Evolutionary conservation across 2,113 vertebrate species (phyloP).

Genomic region (Hoplias malabaricus): DNA sequence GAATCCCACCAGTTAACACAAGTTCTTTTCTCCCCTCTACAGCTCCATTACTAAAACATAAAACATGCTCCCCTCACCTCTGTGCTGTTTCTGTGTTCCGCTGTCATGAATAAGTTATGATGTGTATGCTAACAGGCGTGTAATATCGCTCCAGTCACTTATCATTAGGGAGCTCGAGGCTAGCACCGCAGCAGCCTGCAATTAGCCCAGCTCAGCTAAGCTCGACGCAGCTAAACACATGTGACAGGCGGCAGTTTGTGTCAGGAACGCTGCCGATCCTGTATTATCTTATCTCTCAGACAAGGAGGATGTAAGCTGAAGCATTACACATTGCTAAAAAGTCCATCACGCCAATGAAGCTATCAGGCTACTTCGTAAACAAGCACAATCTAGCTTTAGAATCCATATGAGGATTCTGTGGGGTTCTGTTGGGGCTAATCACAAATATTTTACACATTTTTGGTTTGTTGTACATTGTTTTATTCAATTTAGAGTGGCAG

Average conservation of each 20-base stretch:
- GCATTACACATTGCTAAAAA: constrained; percentile 11
- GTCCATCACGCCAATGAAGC: constrained; percentile 11
- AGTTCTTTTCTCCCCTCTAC: not conserved
- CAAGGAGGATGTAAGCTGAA: not conserved
- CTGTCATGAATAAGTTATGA: constrained; percentile 66
- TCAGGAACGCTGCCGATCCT: not conserved
- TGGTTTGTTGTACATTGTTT: no score
- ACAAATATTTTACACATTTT: no score
- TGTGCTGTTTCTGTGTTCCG: constrained; percentile 62
- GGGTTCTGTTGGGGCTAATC: no score
- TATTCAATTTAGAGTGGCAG: no score
- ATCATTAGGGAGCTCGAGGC: constrained; percentile 62
- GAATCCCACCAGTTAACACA: no score
- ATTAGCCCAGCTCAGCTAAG: constrained; percentile 63
- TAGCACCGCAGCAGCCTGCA: constrained; percentile 56
- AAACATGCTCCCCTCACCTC: constrained; percentile 40
- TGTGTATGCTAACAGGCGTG: constrained; percentile 52
- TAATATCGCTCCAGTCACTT: constrained; percentile 67
- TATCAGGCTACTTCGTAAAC: not conserved
- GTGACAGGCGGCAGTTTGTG: constrained; percentile 11
- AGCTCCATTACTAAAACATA: constrained; percentile 14
- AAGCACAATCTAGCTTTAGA: no score
- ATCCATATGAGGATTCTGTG: no score
- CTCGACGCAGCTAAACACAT: constrained; percentile 27
- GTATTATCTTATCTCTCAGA: constrained; percentile 23